Base-by-base conservation (phyloP, 64 coral and sea anemone species). In the Platygyra sinensis region DNA sequence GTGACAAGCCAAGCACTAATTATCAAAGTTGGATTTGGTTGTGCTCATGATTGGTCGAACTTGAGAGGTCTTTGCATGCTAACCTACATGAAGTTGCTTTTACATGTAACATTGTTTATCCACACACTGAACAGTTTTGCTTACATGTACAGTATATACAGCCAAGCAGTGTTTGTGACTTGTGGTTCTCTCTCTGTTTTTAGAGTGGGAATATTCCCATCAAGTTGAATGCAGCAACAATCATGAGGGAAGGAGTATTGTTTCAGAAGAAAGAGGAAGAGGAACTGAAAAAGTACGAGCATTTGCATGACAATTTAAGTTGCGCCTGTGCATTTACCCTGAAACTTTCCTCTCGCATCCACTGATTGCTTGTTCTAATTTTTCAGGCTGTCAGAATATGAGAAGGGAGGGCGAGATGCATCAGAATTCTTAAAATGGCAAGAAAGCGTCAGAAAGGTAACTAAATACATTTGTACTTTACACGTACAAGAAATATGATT, bases 191-290 rank as follows among this genome's bases (percentile, higher is more conserved):
- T 60, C 7, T 80, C 15, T 25, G 50, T 8, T 80, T 52, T 72
- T 72, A 99, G 97, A 32, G 77, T 55, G 94, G 88, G 3, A 95
- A 95, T 31, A 86, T 99, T 86, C 94, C 97, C 8, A 99, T 99
- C 85, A 93, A 92, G 38, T 33, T 99, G 38, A 99, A 99, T 86
- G 94, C 97, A 1, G 91, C 97, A 65, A 86, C 97, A 16, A 99
- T 99, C 14, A 96, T 99, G 97, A 96, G 97, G 89, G 97, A 99
- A 80, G 97, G 97, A 60, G 78, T 93, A 72, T 62, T 99, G 17
- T 99, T 96, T 93, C 93, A 96, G 65, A 99, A 99, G 79, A 99
- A 90, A 71, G 97, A 99, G 85, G 90, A 99, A 77, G 88, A 99
- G 29, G 97, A 96, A 62, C 82, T 99, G 4, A 93, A 89, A 72